phyloP scores from a whole-genome alignment of 2,888 invertebrate species.

The Petrophora chlorosata region DNA sequence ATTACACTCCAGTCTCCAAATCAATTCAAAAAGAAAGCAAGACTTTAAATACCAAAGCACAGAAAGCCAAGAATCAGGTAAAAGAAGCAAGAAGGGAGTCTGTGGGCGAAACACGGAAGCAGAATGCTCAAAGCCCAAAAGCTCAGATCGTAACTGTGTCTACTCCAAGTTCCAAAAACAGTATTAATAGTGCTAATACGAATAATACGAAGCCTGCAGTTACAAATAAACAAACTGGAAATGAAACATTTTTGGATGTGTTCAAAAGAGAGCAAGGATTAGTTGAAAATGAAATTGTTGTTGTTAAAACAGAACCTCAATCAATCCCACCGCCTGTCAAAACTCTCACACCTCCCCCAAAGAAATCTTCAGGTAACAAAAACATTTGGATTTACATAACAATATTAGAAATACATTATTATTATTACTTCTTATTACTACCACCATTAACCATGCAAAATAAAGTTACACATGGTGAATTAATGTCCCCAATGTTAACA shows the following conservation, averaged over 20 bases:
- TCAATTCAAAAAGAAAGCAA: conserved; percentile 51
- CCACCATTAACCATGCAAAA: no score
- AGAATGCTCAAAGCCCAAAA: conserved; percentile 59
- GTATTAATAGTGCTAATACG: conserved; percentile 69
- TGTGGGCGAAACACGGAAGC: conserved; percentile 47
- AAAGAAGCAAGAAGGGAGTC: conserved; percentile 52
- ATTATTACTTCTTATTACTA: not conserved
- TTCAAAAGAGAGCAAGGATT: conserved; percentile 76
- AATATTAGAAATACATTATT: not conserved
- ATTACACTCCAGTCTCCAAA: conserved; percentile 51
- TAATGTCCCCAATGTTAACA: no score
- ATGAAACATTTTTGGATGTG: conserved; percentile 77
- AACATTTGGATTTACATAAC: not conserved
- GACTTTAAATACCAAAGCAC: conserved; percentile 63
- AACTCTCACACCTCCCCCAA: conserved; percentile 54
- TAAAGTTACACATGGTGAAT: no score
- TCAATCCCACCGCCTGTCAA: conserved; percentile 41
- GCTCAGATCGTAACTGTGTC: conserved; percentile 46
- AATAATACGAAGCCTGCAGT: conserved; percentile 51
- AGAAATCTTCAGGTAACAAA: conserved; percentile 60
- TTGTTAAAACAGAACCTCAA: conserved; percentile 59
- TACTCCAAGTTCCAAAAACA: conserved; percentile 57
- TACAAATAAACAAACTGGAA: conserved; percentile 45
- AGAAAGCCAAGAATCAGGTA: conserved; percentile 59
- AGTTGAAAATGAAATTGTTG: conserved; percentile 46